A percentile compares a stretch with the other conserved stretches of the same genome.
These are phyloP conservation scores for Pseudomugil tenellus DNA, from an alignment of 2,797 vertebrate genomes.

Conservation along the genomic window DNA sequence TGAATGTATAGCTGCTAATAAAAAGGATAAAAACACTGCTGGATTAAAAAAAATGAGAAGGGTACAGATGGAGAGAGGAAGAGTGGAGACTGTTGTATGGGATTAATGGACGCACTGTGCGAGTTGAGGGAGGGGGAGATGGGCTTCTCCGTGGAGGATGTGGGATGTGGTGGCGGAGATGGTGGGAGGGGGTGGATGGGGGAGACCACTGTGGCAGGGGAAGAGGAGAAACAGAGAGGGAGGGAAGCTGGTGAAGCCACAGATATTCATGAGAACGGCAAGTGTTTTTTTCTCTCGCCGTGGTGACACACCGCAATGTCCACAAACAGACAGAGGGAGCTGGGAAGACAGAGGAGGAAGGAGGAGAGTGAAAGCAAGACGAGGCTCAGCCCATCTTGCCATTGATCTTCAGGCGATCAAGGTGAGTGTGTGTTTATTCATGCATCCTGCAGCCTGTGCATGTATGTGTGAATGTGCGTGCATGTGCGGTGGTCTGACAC, in stretches of 20 bases:
- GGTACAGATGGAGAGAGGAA: slow-evolving; percentile 51
- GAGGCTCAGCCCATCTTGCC: slow-evolving; percentile 64
- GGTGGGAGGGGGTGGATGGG: slow-evolving; percentile 52
- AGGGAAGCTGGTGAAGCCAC: slow-evolving; percentile 59
- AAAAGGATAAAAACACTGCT: slow-evolving; percentile 15
- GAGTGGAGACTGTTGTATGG: slow-evolving; percentile 51
- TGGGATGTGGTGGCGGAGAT: slow-evolving; percentile 21
- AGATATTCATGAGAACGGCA: slow-evolving; percentile 69
- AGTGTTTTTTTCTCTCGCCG: slow-evolving; percentile 48
- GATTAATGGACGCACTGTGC: slow-evolving; percentile 67
- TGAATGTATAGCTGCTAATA: slow-evolving; percentile 36
- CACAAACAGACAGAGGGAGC: slow-evolving; percentile 59
- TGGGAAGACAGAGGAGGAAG: slow-evolving; percentile 31
- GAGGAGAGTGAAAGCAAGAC: slow-evolving; percentile 45
- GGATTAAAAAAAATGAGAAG: slow-evolving; percentile 17
- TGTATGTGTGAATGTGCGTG: slow-evolving; percentile 18
- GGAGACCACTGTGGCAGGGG: slow-evolving; percentile 73
- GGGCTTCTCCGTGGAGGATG: slow-evolving; percentile 70
- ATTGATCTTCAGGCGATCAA: slow-evolving; percentile 76
- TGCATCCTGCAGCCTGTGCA: slow-evolving; percentile 52
- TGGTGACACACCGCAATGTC: slow-evolving; percentile 69
- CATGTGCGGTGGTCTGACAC: slow-evolving; percentile 42
- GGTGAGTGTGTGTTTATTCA: slow-evolving; percentile 74
- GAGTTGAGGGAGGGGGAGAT: slow-evolving; percentile 45
- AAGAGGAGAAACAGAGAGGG: slow-evolving; percentile 54